Evolutionary conservation across 2,888 invertebrate species (phyloP), one percentile per base, ranked within the genome.

Genomic region (Melinopterus prodromus): DNA sequence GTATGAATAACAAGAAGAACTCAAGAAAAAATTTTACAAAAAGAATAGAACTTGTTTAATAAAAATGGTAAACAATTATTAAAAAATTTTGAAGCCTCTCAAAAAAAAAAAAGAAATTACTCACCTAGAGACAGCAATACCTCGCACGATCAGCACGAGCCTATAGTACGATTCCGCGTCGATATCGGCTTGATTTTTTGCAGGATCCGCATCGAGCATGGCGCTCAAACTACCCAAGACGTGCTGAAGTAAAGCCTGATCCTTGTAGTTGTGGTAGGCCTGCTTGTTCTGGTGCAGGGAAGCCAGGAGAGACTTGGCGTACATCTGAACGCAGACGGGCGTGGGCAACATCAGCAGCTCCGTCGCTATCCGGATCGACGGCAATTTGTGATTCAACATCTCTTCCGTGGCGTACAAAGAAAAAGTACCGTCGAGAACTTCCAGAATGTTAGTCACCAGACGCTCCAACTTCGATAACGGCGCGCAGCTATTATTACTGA

Each of bases 111-210:
- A 7, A 53, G 9, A 6, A 2, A 12, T 9, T 1, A 53, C 53
- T 53, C 53, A 53, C 53, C 53, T 91, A 0, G 95, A 91, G 12
- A 96, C 94, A 9, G 98, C 97, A 75, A 98, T 95, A 70, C 96
- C 94, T 71, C 98, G 92, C 0, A 96, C 95, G 14, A 97, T 93
- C 78, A 97, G 90, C 70, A 98, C 93, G 36, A 98, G 91, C 2
- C 97, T 92, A 90, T 97, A 97, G 89, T 95, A 98, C 78, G 95
- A 95, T 88, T 98, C 98, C 0, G 98, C 96, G 89, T 98, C 97
- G 82, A 97, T 93, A 86, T 94, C 93, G 81, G 92, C 91, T 0
- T 93, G 91, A 83, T 95, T 93, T 4, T 91, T 90, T 0, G 90
- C 90, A 1, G 83, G 81, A 69, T 88, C 88, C 0, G 89, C 87